A percentile compares a stretch with the other conserved stretches of the same genome.
Evolutionary conservation across 1,140 invertebrate species (phyloP).

Genomic region (Hylaeus volcanicus): DNA sequence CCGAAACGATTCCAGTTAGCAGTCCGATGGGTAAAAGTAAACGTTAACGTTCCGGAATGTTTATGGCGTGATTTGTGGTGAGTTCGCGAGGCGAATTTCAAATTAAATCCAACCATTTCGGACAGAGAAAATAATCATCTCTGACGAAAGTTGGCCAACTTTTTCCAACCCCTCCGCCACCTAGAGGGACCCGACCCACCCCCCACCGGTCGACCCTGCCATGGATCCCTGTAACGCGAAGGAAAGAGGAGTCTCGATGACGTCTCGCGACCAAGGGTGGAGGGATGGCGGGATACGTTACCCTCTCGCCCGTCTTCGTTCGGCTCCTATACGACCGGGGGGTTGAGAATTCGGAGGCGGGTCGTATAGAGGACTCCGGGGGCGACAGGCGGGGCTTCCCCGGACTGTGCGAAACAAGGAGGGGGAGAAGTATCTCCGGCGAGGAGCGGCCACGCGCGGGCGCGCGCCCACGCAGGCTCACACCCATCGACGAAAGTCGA

Average conservation of each 20-base stretch:
- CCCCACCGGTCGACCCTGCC: not conserved
- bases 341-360: constrained; percentile 70
- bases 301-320: constrained; percentile 61
- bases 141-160: constrained; percentile 77
- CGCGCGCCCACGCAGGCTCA: constrained; percentile 6
- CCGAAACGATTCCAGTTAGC: not conserved
- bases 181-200: too few species aligned
- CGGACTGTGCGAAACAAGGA: constrained; percentile 29
- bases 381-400: constrained; percentile 53
- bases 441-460: too few species aligned
- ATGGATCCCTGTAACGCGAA: constrained; percentile 36
- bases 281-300: constrained; percentile 57
- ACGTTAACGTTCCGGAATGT: constrained; percentile 73
- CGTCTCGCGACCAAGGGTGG: constrained; percentile 42
- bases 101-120: constrained; percentile 79
- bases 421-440: constrained; percentile 26
- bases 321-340: constrained; percentile 57
- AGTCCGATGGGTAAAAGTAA: constrained; percentile 52
- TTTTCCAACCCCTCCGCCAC: constrained; percentile 37
- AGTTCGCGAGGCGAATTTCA: constrained; percentile 73
- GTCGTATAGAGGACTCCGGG: constrained; percentile 52
- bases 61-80: constrained; percentile 79
- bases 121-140: constrained; percentile 76
- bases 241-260: constrained; percentile 40
- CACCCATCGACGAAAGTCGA: constrained; percentile 33